These are phyloP conservation scores for Acanthococcus lagerstroemiae DNA, from an alignment of 2,888 invertebrate genomes.

Conservation along the genomic window DNA sequence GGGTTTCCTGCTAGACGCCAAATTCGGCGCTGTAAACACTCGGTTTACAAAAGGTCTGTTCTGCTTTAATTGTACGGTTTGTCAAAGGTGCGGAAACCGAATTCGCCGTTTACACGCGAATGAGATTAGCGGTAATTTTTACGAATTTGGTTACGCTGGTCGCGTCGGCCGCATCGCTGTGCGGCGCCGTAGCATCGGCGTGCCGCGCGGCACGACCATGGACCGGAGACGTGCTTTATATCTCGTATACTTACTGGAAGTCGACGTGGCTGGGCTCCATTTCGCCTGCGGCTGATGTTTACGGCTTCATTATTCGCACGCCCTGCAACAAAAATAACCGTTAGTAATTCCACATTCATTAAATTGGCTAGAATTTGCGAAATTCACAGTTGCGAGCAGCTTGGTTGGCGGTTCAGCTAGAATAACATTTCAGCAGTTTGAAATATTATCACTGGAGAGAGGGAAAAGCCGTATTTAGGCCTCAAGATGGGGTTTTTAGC, in stretches of 20 bases:
- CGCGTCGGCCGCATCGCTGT: too few relatives aligned
- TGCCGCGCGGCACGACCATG: too few relatives aligned
- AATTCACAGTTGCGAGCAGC: not conserved
- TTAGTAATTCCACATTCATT: not conserved
- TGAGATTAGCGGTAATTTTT: slow-evolving; percentile 7
- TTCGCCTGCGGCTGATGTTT: not conserved
- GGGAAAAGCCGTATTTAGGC: not conserved
- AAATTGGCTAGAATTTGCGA: not conserved
- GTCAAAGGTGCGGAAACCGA: slow-evolving; percentile 9
- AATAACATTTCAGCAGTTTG: not conserved
- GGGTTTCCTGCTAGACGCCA: not conserved
- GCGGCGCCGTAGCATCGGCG: too few relatives aligned
- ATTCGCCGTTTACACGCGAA: slow-evolving; percentile 9
- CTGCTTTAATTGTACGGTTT: slow-evolving; percentile 18
- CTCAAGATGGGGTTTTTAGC: not conserved
- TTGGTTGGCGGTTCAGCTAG: too few relatives aligned
- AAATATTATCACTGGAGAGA: not conserved
- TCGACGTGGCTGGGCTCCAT: too few relatives aligned
- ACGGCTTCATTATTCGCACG: slow-evolving; percentile 1
- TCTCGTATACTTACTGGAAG: not conserved
- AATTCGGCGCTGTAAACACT: too few relatives aligned
- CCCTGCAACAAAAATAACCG: slow-evolving; percentile 12
- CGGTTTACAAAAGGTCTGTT: too few relatives aligned
- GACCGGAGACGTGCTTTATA: not conserved
- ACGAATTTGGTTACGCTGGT: not conserved